These are phyloP conservation scores for Agrilus biguttatus DNA, from an alignment of 2,888 invertebrate genomes.

Conservation along the genomic window DNA sequence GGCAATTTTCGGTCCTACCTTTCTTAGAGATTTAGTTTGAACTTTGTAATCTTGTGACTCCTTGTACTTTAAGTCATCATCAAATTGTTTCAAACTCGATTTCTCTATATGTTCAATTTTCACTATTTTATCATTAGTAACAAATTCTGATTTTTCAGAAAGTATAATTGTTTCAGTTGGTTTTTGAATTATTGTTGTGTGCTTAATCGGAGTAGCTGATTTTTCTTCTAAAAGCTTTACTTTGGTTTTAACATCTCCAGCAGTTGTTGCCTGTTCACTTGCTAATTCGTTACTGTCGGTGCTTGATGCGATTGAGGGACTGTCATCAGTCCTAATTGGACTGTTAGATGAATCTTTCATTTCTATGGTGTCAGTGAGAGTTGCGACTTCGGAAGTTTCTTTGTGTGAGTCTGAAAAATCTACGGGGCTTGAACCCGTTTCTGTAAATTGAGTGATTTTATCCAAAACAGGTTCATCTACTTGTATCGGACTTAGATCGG, in stretches of 20 bases:
- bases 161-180: slow-evolving; percentile 25
- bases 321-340: slow-evolving; percentile 32
- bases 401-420: slow-evolving; percentile 34
- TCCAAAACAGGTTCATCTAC: slow-evolving; percentile 33
- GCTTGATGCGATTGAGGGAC: slow-evolving; percentile 12
- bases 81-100: slow-evolving; percentile 28
- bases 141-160: slow-evolving; percentile 26
- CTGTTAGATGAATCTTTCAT: slow-evolving; percentile 38
- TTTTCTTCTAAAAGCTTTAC: slow-evolving; percentile 39
- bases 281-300: slow-evolving; percentile 15
- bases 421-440: slow-evolving; percentile 36
- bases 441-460: slow-evolving; percentile 30
- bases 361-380: slow-evolving; percentile 36
- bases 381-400: slow-evolving; percentile 37
- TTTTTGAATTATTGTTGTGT: slow-evolving; percentile 20
- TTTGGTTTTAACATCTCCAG: slow-evolving; percentile 41
- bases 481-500: slow-evolving; percentile 40
- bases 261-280: slow-evolving; percentile 23
- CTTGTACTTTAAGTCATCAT: slow-evolving; percentile 22
- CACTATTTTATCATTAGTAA: slow-evolving; percentile 31
- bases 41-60: slow-evolving; percentile 14
- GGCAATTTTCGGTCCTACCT: slow-evolving; percentile 33
- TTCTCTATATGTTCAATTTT: slow-evolving; percentile 25
- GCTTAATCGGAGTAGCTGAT: slow-evolving; percentile 23
- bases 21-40: slow-evolving; percentile 18